phyloP scores from a whole-genome alignment of 2,113 vertebrate species.

The Sterna hirundo region DNA sequence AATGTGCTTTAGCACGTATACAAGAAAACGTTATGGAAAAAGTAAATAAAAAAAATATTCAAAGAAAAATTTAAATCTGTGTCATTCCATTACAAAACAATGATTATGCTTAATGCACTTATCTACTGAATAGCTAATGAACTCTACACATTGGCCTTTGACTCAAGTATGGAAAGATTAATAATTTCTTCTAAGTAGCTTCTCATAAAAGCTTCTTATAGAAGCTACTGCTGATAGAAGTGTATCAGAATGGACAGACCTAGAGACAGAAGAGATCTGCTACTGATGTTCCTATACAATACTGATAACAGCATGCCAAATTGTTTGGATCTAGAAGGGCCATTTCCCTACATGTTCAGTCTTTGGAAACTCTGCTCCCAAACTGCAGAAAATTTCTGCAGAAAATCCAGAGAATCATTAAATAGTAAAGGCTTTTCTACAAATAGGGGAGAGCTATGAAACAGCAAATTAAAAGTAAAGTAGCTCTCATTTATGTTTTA shows the following conservation, averaged over 20 bases:
- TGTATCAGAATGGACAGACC: neutral
- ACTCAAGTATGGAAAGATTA: neutral
- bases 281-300: neutral
- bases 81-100: neutral
- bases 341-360: neutral
- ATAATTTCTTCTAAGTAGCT: neutral
- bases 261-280: neutral
- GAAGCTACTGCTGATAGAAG: neutral
- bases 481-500: neutral
- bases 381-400: neutral
- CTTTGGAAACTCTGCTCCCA: neutral
- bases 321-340: neutral
- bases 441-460: neutral
- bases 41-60: neutral
- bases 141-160: neutral
- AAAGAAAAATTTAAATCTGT: neutral
- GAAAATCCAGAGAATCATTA: neutral
- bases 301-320: neutral
- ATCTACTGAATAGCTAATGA: neutral
- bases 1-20: conserved; percentile 91
- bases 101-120: neutral
- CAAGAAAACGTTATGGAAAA: conserved; percentile 50
- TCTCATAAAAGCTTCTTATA: neutral
- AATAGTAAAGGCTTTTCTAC: neutral
- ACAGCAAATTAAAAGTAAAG: neutral